Conservation (phyloP, 1,140 invertebrate species). For the Arctopsyche grandis region DNA sequence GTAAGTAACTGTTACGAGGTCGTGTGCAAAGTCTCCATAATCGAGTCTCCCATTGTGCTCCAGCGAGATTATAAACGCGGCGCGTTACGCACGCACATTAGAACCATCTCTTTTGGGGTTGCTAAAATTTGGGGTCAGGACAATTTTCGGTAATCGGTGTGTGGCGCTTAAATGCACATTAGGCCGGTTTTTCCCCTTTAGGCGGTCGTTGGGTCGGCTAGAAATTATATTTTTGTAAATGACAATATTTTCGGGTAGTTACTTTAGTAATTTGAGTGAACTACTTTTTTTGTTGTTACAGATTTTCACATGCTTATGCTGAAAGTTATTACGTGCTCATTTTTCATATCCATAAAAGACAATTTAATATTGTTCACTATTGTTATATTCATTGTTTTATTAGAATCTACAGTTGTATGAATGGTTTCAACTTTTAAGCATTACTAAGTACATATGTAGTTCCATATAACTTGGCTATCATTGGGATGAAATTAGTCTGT, state of each 20-base stretch:
- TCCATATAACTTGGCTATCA: no score
- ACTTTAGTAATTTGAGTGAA: no score
- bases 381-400: no score
- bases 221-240: no score
- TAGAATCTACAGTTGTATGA: no score
- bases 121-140: background rate
- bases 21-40: slow-evolving; percentile 29
- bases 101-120: background rate
- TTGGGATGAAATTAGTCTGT: no score
- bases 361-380: background rate
- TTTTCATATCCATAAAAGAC: background rate
- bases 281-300: no score
- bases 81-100: slow-evolving; percentile 30
- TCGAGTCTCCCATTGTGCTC: slow-evolving; percentile 14
- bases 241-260: no score
- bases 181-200: background rate
- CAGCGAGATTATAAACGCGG: slow-evolving; percentile 2
- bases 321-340: background rate
- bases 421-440: no score
- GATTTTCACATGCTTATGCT: no score
- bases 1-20: slow-evolving; percentile 36
- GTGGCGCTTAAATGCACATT: background rate
- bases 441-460: no score
- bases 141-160: background rate
- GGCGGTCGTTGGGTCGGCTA: background rate